Evolutionary conservation across 2,888 invertebrate genomes (phyloP).

Genomic region (Papilio protenor): DNA sequence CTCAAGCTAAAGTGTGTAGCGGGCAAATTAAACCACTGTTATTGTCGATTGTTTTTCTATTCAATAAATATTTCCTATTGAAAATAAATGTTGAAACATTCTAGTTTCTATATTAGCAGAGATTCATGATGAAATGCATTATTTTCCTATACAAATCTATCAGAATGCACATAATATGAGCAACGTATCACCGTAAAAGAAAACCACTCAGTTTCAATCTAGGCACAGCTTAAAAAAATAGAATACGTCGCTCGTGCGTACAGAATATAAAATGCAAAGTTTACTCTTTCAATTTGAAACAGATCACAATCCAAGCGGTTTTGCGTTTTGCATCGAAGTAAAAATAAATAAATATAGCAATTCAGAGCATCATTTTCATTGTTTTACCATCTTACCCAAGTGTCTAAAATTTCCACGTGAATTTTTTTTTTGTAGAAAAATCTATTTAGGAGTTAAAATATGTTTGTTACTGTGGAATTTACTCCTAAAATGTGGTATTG

Average conservation of each 20-base stretch:
- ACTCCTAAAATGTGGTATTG: no score
- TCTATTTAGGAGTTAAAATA: no score
- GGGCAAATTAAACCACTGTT: no score
- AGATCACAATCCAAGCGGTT: not conserved
- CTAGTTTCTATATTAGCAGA: not conserved
- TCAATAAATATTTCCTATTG: not conserved
- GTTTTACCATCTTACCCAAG: no score
- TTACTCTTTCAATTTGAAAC: constrained; percentile 11
- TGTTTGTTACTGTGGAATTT: no score
- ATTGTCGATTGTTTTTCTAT: not conserved
- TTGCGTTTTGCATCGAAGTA: not conserved
- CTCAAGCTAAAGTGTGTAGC: no score
- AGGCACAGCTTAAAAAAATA: constrained; percentile 26
- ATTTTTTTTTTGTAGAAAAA: no score
- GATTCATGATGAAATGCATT: not conserved
- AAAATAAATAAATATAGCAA: not conserved
- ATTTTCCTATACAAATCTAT: constrained; percentile 14
- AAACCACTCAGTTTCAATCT: constrained; percentile 31
- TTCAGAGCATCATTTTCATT: no score
- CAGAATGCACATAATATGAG: not conserved
- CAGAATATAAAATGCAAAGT: constrained; percentile 27
- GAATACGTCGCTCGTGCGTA: constrained; percentile 5
- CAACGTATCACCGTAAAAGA: constrained; percentile 19
- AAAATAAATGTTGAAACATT: not conserved
- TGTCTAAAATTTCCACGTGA: no score